These are phyloP conservation scores for Casuarius casuarius DNA, from an alignment of 2,113 vertebrate species.

Conservation along the genomic window DNA sequence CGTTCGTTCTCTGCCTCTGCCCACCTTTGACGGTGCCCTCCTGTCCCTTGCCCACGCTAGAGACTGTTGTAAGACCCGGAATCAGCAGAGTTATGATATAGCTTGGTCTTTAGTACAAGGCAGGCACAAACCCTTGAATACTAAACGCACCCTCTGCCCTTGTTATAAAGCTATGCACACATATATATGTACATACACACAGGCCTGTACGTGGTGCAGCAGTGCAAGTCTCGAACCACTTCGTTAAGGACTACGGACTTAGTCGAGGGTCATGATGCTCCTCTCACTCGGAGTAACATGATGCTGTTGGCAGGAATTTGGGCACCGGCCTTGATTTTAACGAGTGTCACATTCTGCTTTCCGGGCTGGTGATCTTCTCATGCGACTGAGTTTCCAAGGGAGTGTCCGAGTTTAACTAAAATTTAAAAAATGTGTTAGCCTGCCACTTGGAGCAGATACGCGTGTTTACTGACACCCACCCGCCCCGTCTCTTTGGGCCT, in stretches of 20 bases:
- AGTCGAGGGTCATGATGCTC: not conserved
- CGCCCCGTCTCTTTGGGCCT: not conserved
- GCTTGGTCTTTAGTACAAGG: too few relatives aligned
- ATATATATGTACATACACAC: rapidly evolving
- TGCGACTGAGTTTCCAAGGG: not conserved
- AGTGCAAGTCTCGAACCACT: not conserved
- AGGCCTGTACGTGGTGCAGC: not conserved
- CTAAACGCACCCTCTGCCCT: too few relatives aligned
- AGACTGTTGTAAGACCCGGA: too few relatives aligned
- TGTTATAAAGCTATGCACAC: not conserved
- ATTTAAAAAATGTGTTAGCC: not conserved
- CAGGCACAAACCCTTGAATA: too few relatives aligned
- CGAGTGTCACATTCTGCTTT: not conserved
- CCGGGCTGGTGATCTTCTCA: not conserved
- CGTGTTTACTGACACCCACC: not conserved
- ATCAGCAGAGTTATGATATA: too few relatives aligned
- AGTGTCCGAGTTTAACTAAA: not conserved
- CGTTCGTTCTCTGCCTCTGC: too few relatives aligned
- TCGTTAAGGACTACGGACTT: not conserved
- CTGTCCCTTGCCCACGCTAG: too few relatives aligned
- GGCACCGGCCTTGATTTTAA: not conserved
- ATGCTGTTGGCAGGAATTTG: not conserved
- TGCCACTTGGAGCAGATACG: not conserved
- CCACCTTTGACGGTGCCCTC: too few relatives aligned
- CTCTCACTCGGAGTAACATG: not conserved